Base-by-base conservation (phyloP, 2,888 invertebrate species). In the Eugnorisma glareosa region DNA sequence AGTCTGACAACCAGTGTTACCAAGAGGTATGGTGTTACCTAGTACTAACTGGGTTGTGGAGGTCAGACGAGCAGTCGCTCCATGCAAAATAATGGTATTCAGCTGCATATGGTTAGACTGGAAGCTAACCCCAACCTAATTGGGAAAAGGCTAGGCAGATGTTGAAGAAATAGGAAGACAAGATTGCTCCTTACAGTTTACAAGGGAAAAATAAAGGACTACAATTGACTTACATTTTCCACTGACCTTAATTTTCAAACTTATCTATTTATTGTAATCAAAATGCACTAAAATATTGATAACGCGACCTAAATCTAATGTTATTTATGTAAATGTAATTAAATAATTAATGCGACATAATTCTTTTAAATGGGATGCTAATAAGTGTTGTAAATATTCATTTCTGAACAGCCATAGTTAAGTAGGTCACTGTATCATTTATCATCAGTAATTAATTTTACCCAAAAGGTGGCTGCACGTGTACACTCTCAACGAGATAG, bases 271-370 rank as follows among this genome's bases (percentile, higher is more conserved):
- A 37, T 15, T 21, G 7, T 31, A 31, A n/a, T 18, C 51, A 70
- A 54, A 73, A 40, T 59, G 18, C 28, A 59, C n/a, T 66, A n/a
- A 45, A 54, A 28, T 69, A 24, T 37, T 74, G 45, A 74, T 74
- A 73, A 74, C 28, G 35, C 35, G 45, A 35, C 74, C 59, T 74
- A 11, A 28, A 74, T 74, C 7, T 24, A 54, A n/a, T 13, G n/a
- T 54, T n/a, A 54, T 54, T 11, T 37, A 37, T 35, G n/a, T 8
- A 45, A 18, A 37, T 35, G n/a, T 8, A 45, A 18, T 70, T 31
- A 70, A 73, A 4, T 11, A 40, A 18, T 73, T n/a, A 73, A 73
- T 43, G 18, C 8, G 18, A 24, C 31, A 24, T 10, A 43, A 54
- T 73, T 73, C 13, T 31, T 13, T 18, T 31, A 70, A 73, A 40